Evolutionary conservation across 1,140 invertebrate genomes (phyloP), one percentile per base, ranked within the genome.

Genomic region (Ctenoplectra terminalis): DNA sequence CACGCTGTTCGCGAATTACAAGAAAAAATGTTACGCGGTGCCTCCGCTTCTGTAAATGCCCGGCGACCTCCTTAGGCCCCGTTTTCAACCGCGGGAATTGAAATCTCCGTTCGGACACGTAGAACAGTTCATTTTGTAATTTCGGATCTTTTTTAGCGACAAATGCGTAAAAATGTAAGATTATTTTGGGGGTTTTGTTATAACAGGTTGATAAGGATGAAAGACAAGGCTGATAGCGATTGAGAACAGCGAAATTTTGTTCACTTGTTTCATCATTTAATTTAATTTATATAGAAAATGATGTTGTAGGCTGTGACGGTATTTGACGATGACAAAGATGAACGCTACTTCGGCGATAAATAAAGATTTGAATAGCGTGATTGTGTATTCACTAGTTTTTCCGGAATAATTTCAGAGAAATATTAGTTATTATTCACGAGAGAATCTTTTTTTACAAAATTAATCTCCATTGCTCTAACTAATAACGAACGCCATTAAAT

Each of bases 1-100:
- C 84, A 80, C 15, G 13, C 54, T 34, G 48, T 60, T 52, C 56
- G 66, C 79, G 63, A 48, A 69, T 77, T n/a, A 43, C n/a, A 7
- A 13, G 58, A 58, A 67, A 23, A 26, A 34, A 46, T 67, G 56
- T 81, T 84, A 54, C 82, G 63, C 48, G 15, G 26, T 54, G 31
- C 37, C 67, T 75, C n/a, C 26, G 40, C 9, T 37, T 34, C 34
- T 73, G 34, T 31, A 69, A 77, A 71, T 29, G 43, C 46, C 46
- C n/a, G 20, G 11, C 52, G 15, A 20, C n/a, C 34, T 43, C n/a
- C 20, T n/a, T 37, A 74, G 43, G 29, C 29, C 46, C 11, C 71
- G 34, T 34, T 43, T 17, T 8, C 40, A 73, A 58, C 20, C 11
- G 2, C n/a, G 5, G n/a, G 23, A 64, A 75, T 75, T 61, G 13